phyloP scores from a whole-genome alignment of 2,797 vertebrate genomes.

The Tenualosa ilisha region DNA sequence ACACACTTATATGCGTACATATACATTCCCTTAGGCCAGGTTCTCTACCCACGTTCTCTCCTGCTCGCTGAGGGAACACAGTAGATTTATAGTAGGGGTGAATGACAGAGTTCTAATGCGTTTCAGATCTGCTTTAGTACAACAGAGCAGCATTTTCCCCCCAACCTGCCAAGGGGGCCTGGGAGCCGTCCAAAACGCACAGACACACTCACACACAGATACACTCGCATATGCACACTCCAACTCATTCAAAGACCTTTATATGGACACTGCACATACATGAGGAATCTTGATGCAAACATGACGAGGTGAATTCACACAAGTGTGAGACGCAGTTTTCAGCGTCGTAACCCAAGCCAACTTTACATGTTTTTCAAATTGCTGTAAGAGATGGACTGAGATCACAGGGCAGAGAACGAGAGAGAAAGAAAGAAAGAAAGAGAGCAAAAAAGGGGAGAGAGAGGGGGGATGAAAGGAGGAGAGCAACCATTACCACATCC shows the following conservation, averaged over 20 bases:
- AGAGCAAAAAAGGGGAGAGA: conserved; percentile 23
- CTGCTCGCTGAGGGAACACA: not conserved
- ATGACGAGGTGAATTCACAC: not conserved
- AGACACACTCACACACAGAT: conserved; percentile 17
- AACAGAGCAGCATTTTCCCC: conserved; percentile 50
- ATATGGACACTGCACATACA: not conserved
- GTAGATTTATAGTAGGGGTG: conserved; percentile 64
- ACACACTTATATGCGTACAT: not conserved
- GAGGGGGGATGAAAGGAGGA: conserved; percentile 12
- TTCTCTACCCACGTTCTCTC: not conserved
- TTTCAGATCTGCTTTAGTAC: conserved; percentile 68
- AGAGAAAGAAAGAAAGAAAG: not conserved
- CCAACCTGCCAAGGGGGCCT: not conserved
- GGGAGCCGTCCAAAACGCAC: not conserved
- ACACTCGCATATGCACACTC: not conserved
- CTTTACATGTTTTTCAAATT: not conserved
- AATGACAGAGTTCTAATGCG: conserved; percentile 62
- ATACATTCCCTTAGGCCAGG: not conserved
- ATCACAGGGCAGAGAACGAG: not conserved
- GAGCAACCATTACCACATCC: conserved; percentile 13
- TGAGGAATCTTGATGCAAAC: not conserved
- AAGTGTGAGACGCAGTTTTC: not conserved
- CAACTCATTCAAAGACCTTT: conserved; percentile 19
- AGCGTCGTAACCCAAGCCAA: not conserved
- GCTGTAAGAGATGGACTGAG: conserved; percentile 7